A percentile compares a stretch with the other conserved stretches of the same genome.
These are phyloP conservation scores for Venustoraphidia nigricollis DNA, from an alignment of 2,888 invertebrate species.

Conservation along the genomic window DNA sequence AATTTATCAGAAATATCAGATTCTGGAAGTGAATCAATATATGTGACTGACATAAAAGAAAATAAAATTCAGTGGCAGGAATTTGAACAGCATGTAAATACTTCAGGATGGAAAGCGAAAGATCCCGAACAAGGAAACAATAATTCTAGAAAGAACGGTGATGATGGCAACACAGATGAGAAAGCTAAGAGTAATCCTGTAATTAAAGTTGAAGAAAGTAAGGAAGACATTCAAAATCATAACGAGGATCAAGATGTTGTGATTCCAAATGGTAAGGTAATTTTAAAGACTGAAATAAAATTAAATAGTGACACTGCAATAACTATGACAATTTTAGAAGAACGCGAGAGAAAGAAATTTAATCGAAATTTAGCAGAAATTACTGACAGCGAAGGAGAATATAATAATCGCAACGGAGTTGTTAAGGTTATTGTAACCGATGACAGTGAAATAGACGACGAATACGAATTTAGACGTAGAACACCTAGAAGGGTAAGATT, in stretches of 20 bases:
- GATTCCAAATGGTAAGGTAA: conserved; percentile 43
- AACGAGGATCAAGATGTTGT: neutral
- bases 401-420: conserved; percentile 31
- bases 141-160: conserved; percentile 10
- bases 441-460: conserved; percentile 38
- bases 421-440: conserved; percentile 44
- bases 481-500: conserved; percentile 63
- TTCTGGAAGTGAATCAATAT: too few species aligned
- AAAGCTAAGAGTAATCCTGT: conserved; percentile 12
- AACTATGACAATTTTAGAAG: conserved; percentile 71
- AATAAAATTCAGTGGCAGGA: too few species aligned
- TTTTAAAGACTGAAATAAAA: conserved; percentile 71
- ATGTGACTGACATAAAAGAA: too few species aligned
- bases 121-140: conserved; percentile 1
- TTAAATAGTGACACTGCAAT: conserved; percentile 66
- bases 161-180: conserved; percentile 9
- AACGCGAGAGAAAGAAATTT: conserved; percentile 24
- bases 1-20: conserved; percentile 18
- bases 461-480: conserved; percentile 31
- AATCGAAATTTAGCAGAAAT: conserved; percentile 11
- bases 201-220: conserved; percentile 15
- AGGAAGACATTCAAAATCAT: conserved; percentile 21
- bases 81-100: too few species aligned
- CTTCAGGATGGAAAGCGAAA: too few species aligned
- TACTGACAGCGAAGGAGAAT: conserved; percentile 21